Conservation (phyloP, 2,797 vertebrate genomes). For the Micrastur ruficollis region DNA sequence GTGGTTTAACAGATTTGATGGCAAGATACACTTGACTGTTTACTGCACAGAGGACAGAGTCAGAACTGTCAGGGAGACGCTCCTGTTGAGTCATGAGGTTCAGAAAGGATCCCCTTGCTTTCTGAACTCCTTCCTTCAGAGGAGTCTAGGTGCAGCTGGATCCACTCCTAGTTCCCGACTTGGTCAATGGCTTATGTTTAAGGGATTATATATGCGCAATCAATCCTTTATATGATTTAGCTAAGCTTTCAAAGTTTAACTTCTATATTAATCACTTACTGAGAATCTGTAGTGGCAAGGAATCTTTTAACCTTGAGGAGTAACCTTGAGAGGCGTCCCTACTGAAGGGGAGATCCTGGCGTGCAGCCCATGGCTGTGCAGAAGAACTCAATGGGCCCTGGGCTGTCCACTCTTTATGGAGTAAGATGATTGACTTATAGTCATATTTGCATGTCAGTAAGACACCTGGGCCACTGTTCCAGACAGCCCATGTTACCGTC, state of each 20-base stretch:
- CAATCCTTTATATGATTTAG: too few species aligned
- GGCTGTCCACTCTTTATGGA: accelerated
- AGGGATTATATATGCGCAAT: too few species aligned
- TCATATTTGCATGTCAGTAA: not conserved
- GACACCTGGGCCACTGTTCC: not conserved
- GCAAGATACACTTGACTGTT: not conserved
- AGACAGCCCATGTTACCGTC: not conserved
- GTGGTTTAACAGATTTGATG: not conserved
- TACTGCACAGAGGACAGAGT: not conserved
- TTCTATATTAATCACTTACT: too few species aligned
- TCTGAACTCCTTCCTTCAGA: not conserved
- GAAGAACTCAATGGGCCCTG: not conserved
- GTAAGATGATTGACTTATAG: not conserved
- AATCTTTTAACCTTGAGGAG: not conserved
- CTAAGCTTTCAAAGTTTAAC: too few species aligned
- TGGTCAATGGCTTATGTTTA: too few species aligned
- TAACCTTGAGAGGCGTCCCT: not conserved
- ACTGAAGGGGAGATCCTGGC: not conserved
- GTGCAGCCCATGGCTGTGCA: not conserved
- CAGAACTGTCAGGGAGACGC: not conserved
- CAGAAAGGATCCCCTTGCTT: not conserved
- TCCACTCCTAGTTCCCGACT: too few species aligned
- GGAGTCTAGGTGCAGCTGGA: not conserved
- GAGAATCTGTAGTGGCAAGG: too few species aligned
- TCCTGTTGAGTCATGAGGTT: not conserved